Evolutionary conservation across 2,113 vertebrate species (phyloP), one percentile per base, ranked within the genome.

Genomic region (Martes martes): DNA sequence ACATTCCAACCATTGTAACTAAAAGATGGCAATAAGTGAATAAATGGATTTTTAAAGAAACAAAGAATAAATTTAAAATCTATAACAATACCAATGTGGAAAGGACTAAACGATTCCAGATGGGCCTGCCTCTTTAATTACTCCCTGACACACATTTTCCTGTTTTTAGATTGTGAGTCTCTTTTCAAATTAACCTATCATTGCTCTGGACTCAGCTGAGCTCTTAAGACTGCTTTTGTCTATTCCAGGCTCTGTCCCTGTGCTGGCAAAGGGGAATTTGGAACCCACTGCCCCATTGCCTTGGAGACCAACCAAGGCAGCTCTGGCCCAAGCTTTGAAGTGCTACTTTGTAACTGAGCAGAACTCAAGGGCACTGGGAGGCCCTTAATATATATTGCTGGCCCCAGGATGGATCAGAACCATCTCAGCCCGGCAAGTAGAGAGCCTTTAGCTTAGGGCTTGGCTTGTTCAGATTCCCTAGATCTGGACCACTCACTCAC

Each of bases 101-200:
- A 90, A 89, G n/a, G 7, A 57, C 83, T 92, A 92, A 97, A 76
- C 15, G 36, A 65, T 59, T 93, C 59, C 96, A 94, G 78, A 95
- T 93, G 45, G 82, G 31, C 13, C 71, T 81, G 88, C 81, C 89
- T 95, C 71, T 97, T 97, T 95, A 96, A 95, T 95, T 91, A 94
- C 1, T 86, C 15, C 42, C 59, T 96, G 92, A 96, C 31, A 79
- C 33, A 91, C 59, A 89, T 93, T 95, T 93, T 83, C 36, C 79
- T 94, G 59, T 69, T 97, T 96, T 89, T 79, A 73, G 78, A 76
- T 74, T 89, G 73, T 47, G 78, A 78, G 42, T 59, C 50, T 89
- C 85, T 93, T 97, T 95, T 50, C 14, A 94, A 85, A 94, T 74
- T 93, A 94, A 89, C n/a, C 14, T 91, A 36, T 91, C 83, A 89